A percentile compares a stretch with the other conserved stretches of the same genome.
These are phyloP conservation scores for Tokudaia muenninki DNA, from an alignment of 2,797 vertebrate species.

Conservation along the genomic window DNA sequence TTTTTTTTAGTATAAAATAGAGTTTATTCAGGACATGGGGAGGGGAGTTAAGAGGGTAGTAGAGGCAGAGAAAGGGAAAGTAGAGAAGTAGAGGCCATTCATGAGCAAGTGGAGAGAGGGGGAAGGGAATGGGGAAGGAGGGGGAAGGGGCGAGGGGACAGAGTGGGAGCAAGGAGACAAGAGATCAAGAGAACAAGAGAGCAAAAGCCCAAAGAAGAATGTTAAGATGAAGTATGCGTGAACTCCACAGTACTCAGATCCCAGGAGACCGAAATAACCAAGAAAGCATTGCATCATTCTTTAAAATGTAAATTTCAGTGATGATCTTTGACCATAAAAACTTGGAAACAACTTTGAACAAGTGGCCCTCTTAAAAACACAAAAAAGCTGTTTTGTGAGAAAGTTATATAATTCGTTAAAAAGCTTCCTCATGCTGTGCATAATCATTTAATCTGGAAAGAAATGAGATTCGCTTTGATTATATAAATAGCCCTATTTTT, in stretches of 20 bases:
- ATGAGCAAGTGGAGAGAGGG: too few relatives aligned
- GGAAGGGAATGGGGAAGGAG: too few relatives aligned
- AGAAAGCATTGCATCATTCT: conserved; percentile 62
- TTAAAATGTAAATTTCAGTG: conserved; percentile 63
- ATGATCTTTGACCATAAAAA: conserved; percentile 57
- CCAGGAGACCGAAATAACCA: conserved; percentile 57
- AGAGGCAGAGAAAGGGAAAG: too few relatives aligned
- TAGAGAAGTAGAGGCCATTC: too few relatives aligned
- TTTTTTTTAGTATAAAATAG: too few relatives aligned
- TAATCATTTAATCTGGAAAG: conserved; percentile 79
- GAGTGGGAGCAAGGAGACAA: too few relatives aligned
- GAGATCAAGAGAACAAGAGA: too few relatives aligned
- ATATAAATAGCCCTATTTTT: conserved; percentile 68
- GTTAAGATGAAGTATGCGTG: conserved; percentile 39
- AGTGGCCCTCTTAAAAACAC: conserved; percentile 42
- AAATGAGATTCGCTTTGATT: conserved; percentile 69
- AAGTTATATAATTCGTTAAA: conserved; percentile 72
- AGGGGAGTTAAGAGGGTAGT: too few relatives aligned
- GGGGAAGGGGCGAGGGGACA: too few relatives aligned
- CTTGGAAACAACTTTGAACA: conserved; percentile 75
- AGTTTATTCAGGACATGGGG: too few relatives aligned
- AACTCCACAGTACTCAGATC: conserved; percentile 53
- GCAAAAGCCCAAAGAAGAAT: conserved; percentile 32
- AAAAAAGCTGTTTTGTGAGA: conserved; percentile 61
- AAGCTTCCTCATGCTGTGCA: conserved; percentile 71